Conservation (phyloP, 2,113 vertebrate species). For the Nannobrachium achirus region DNA sequence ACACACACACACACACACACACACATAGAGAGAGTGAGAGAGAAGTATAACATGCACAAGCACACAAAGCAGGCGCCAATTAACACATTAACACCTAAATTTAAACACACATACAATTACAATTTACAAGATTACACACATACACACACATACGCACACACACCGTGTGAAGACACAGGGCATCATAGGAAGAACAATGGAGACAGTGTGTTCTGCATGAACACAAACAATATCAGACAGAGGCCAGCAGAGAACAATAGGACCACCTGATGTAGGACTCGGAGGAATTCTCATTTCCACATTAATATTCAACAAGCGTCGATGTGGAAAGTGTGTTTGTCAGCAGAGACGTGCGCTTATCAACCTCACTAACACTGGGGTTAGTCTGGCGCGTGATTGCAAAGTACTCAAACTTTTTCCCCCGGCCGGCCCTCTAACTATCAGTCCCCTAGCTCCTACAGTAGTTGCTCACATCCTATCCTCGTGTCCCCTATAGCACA, state of each 20-base stretch:
- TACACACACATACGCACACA: slow-evolving; percentile 12
- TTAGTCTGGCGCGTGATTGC: slow-evolving; percentile 76
- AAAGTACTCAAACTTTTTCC: slow-evolving; percentile 70
- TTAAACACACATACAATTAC: slow-evolving; percentile 9
- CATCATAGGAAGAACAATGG: slow-evolving; percentile 46
- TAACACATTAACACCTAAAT: slow-evolving; percentile 23
- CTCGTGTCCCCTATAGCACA: slow-evolving; percentile 30
- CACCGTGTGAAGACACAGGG: too few relatives aligned
- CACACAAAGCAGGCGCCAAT: slow-evolving; percentile 5
- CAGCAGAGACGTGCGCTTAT: slow-evolving; percentile 73
- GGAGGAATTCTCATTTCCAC: slow-evolving; percentile 67
- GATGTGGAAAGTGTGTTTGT: slow-evolving; percentile 63
- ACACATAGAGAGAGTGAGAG: background rate
- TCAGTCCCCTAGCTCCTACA: slow-evolving; percentile 62
- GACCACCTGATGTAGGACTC: slow-evolving; percentile 68
- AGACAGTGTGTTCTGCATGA: slow-evolving; percentile 52
- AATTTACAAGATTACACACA: background rate
- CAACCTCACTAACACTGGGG: slow-evolving; percentile 70
- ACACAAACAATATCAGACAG: slow-evolving; percentile 27
- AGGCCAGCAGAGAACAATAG: slow-evolving; percentile 75
- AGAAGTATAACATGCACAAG: background rate
- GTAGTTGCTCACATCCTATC: slow-evolving; percentile 47
- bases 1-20: background rate
- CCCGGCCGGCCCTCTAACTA: slow-evolving; percentile 59
- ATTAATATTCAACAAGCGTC: slow-evolving; percentile 75